Conservation (phyloP, 2,113 vertebrate species). For the Callionymus lyra region DNA sequence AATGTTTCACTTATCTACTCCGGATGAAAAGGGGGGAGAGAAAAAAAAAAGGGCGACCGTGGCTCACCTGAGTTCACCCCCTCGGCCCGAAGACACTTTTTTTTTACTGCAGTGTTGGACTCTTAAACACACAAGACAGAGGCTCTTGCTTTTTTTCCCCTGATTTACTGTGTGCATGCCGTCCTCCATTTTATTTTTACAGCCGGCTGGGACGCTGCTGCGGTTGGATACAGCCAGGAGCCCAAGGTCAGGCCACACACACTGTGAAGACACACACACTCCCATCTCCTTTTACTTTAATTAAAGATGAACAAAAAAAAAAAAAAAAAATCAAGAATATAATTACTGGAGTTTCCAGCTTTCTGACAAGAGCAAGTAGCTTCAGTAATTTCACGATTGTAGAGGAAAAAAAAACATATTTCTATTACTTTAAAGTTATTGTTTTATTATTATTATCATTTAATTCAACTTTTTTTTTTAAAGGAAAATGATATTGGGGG, state of each 20-base stretch:
- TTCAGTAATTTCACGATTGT: too few species aligned
- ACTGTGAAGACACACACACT: conserved; percentile 35
- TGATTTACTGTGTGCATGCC: conserved; percentile 58
- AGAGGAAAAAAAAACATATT: too few species aligned
- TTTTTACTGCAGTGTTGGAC: conserved; percentile 39
- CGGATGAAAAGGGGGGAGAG: conserved; percentile 5
- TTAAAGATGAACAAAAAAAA: too few species aligned
- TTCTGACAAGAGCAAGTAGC: too few species aligned
- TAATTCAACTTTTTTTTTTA: too few species aligned
- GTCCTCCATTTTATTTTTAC: conserved; percentile 66
- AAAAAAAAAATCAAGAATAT: too few species aligned
- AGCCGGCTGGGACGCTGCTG: conserved; percentile 53
- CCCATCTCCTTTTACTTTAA: conserved; percentile 7
- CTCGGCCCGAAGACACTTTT: conserved; percentile 21
- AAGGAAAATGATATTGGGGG: too few species aligned
- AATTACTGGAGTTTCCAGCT: too few species aligned
- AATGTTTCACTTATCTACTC: conserved; percentile 4
- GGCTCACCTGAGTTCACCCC: conserved; percentile 9
- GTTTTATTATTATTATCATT: too few species aligned
- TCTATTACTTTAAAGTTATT: too few species aligned
- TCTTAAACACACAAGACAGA: conserved; percentile 44
- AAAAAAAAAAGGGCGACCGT: conserved; percentile 13
- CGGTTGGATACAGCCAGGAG: conserved; percentile 51
- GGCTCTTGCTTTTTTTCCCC: conserved; percentile 43
- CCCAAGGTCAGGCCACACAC: conserved; percentile 57